phyloP scores from a whole-genome alignment of 2,888 invertebrate genomes.

The Molorchus minor region DNA sequence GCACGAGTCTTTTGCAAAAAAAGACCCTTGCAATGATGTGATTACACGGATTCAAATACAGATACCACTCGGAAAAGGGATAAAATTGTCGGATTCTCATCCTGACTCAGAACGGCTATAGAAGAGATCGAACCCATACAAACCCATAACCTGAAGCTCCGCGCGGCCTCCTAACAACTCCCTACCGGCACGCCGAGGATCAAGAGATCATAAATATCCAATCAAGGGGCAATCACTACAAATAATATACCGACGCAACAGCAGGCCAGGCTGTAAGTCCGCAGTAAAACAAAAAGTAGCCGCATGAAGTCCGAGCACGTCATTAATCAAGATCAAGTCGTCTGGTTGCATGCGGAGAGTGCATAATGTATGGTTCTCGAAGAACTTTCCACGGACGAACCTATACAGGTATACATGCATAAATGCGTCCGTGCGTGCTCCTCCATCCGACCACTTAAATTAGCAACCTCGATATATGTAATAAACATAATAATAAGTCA shows the following conservation, averaged over 20 bases:
- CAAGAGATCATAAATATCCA: slow-evolving; percentile 40
- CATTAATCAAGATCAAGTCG: slow-evolving; percentile 51
- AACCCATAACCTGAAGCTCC: not conserved
- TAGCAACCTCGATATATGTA: slow-evolving; percentile 25
- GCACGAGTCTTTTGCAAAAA: too few species aligned
- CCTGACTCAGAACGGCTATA: too few species aligned
- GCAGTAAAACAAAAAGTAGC: slow-evolving; percentile 49
- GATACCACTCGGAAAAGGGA: too few species aligned
- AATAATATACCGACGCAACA: slow-evolving; percentile 38
- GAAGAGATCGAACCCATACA: too few species aligned
- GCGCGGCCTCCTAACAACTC: not conserved
- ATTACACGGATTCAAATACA: too few species aligned
- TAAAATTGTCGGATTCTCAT: too few species aligned
- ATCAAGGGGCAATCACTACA: slow-evolving; percentile 42
- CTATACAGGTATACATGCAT: slow-evolving; percentile 12
- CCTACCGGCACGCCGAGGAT: slow-evolving; percentile 18
- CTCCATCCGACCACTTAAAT: slow-evolving; percentile 33
- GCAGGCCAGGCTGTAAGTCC: slow-evolving; percentile 36
- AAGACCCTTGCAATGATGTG: too few species aligned
- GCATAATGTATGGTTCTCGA: slow-evolving; percentile 29
- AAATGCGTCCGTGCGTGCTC: slow-evolving; percentile 32
- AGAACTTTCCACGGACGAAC: slow-evolving; percentile 7
- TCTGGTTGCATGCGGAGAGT: slow-evolving; percentile 47
- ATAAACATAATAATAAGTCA: slow-evolving; percentile 16
- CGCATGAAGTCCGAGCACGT: slow-evolving; percentile 45